Evolutionary conservation across 92 coral and sea anemone species (phyloP).

Genomic region (Parazoanthus darwini): DNA sequence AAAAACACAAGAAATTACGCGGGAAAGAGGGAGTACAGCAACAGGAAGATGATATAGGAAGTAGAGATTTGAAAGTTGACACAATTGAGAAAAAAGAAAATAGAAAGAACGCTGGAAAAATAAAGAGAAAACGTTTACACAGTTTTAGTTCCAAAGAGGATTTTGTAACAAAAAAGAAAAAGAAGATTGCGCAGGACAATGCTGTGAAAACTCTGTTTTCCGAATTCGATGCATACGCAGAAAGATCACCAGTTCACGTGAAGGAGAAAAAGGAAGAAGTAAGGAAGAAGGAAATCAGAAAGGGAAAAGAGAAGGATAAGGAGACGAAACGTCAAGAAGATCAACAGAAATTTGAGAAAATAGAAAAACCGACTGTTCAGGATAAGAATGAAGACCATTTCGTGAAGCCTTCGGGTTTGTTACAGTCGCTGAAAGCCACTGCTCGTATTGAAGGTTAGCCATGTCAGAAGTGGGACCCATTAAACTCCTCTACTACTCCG

Average conservation of each 20-base stretch:
- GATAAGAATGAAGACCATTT: background rate
- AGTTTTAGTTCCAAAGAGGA: background rate
- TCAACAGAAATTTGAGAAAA: background rate
- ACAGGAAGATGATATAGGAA: background rate
- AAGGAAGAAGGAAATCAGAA: background rate
- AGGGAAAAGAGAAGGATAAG: background rate
- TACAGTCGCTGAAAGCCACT: background rate
- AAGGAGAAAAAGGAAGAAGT: background rate
- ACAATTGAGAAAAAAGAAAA: background rate
- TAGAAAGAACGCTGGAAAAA: background rate
- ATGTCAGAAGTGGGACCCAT: too few relatives aligned
- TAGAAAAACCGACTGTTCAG: background rate
- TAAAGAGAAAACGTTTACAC: too few relatives aligned
- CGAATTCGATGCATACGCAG: background rate
- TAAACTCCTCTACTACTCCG: too few relatives aligned
- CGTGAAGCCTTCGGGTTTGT: background rate
- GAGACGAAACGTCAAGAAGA: background rate
- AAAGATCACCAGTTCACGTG: background rate
- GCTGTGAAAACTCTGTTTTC: background rate
- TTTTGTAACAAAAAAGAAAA: too few relatives aligned
- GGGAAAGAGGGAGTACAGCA: background rate
- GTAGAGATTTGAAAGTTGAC: background rate
- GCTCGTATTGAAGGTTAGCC: background rate
- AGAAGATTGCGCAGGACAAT: background rate
- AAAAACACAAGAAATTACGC: background rate